Percentiles rank a stretch among this genome's conserved stretches.
phyloP scores from a whole-genome alignment of 2,888 invertebrate species.

The Marronus borbonicus region DNA sequence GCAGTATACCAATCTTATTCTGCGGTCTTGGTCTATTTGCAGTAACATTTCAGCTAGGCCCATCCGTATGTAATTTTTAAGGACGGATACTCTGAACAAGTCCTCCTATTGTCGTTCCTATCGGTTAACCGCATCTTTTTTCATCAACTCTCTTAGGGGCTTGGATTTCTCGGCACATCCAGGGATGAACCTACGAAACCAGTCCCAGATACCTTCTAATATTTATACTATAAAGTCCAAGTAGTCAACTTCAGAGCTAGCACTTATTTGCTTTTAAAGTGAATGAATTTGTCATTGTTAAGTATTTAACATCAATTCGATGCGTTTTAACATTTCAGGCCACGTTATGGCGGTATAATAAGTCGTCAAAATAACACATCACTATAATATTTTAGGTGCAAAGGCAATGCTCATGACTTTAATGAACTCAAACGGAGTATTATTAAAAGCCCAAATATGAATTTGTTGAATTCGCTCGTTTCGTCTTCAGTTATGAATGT shows the following conservation, averaged over 20 bases:
- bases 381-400: neutral
- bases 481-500: neutral
- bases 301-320: neutral
- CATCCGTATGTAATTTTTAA: conserved; percentile 1
- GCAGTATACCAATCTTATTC: neutral
- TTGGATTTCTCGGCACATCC: conserved; percentile 11
- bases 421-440: neutral
- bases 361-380: conserved; percentile 4
- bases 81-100: neutral
- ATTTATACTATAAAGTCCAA: neutral
- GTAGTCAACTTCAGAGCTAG: conserved; percentile 11
- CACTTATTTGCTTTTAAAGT: neutral
- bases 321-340: neutral
- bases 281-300: conserved; percentile 5
- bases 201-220: conserved; percentile 5
- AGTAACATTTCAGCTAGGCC: conserved; percentile 9
- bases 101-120: neutral
- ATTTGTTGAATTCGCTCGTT: neutral
- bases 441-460: neutral
- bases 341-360: neutral
- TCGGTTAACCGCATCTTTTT: conserved; percentile 10
- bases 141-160: neutral
- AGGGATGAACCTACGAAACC: conserved; percentile 8
- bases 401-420: neutral
- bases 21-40: conserved; percentile 7